Base-by-base conservation (phyloP, 2,888 invertebrate species). In the Cabera pusaria region DNA sequence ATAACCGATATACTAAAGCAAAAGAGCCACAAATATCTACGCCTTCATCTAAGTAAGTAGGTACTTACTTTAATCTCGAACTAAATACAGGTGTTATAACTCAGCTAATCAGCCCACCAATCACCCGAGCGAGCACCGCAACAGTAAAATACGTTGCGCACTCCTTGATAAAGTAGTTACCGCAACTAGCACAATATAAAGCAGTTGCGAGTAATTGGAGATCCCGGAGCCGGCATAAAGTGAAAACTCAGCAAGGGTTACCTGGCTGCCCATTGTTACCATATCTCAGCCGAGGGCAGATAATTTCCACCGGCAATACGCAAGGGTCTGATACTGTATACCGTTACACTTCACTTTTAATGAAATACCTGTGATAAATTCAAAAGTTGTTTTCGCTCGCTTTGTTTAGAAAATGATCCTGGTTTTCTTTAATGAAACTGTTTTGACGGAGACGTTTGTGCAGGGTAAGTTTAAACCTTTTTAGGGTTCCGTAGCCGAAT, bases 221-320 rank as follows among this genome's bases (percentile, higher is more conserved):
- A 36, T 42, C 44, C 27, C 27, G 20, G 26, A 4, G 22, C 39
- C 24, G 38, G 35, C 38, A 48, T 48, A 46, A 40, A 52, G 47
- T 51, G 51, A 50, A 54, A 55, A 55, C 59, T 58, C 60, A 50
- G 56, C 55, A 54, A 49, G 57, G 61, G 59, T 62, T 58, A 4
- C n/a, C n/a, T n/a, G n/a, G n/a, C n/a, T n/a, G 54, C 58, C 60
- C 56, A 64, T 65, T 67, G 64, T 70, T 54, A 59, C 64, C 57
- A 66, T 72, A 72, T 69, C 64, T 72, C 68, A 62, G 58, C 52
- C 50, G 50, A 61, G 65, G 60, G 64, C 58, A 67, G 65, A 68
- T 70, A 68, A 64, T 58, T 63, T 59, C 52, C 53, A 54, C 45
- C 48, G 46, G 59, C 59, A 66, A 65, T 62, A 62, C 62, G 61